Base-by-base conservation (phyloP, 1,140 invertebrate genomes). In the Aricia agestis region DNA sequence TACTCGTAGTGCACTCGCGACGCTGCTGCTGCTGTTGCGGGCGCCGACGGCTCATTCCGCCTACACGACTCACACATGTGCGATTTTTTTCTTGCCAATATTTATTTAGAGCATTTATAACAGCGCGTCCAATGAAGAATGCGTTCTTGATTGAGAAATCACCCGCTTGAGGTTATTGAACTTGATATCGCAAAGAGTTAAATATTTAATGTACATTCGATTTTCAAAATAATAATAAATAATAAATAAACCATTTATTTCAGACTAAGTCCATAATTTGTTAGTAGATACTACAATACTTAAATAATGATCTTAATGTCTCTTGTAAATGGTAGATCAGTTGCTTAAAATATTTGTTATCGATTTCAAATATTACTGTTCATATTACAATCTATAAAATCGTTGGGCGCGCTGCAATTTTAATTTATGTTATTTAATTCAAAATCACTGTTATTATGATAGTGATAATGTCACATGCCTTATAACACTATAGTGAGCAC, bases 1-100 rank as follows among this genome's bases (percentile, higher is more conserved):
- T 85, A 36, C 77, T 77, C 76, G 84, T 84, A 82, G 85, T 84
- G 45, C 45, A 52, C 45, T 52, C 45, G 45, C 45, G 45, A 52
- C 45, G 5, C 45, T 25, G 25, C 45, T 52, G 25, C 45, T 9
- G 4, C 11, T 9, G 45, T 4, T 13, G 45, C 45, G 45, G 45
- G 13, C 13, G 45, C 45, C 45, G 36, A 36, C 45, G 11, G 6
- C 11, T 13, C 9, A 13, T 13, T 52, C 73, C 85, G 81, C 84
- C 71, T 79, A 79, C 45, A 52, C 45, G 45, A 52, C 6, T 15
- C 3, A 52, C 77, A 68, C 57, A 71, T 17, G 19, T 68, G 31
- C 18, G 52, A 17, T 52, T 52, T 13, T 45, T 45, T 52, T 52
- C 45, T 52, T 52, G 45, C 45, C 45, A 52, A 52, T 52, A 52